Evolutionary conservation across 2,888 invertebrate genomes (phyloP), one percentile per base, ranked within the genome.

Genomic region (Papilio demoleus): DNA sequence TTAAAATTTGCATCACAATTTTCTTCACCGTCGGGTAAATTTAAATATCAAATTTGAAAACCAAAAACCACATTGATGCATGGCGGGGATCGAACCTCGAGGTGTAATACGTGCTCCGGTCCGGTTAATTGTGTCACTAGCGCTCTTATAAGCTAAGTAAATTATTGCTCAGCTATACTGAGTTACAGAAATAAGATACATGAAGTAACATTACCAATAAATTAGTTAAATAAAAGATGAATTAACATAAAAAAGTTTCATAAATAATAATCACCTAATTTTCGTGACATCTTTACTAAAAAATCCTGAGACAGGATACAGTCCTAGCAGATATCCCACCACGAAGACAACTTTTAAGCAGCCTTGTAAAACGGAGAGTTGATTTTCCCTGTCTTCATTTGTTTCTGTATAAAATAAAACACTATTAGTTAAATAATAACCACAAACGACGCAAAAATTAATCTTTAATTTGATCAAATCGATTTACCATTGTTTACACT

Each of bases 261-360:
- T 19, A 14, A 19, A 45, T 45, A 64, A 34, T n/a, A 4, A 5
- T 11, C 53, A 65, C 68, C 68, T 31, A 31, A 64, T 64, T 50
- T 64, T 65, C 19, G 14, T 22, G 11, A 61, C 22, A 17, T 69
- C 60, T 17, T 42, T 36, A 5, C 42, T 22, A 8, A 61, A 53
- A 45, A 60, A 27, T 61, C 60, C 60, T 36, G 42, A 34, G 17
- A 65, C 31, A 1, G 68, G 65, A 24, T 22, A 40, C 11, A 69
- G 22, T 19, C 68, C 68, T 1, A 69, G 42, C 17, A 14, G 17
- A 6, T 24, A 19, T 5, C 60, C 53, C 6, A 22, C 22, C 2
- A 60, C 4, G 5, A 34, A 69, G 8, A 65, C 27, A 8, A 53
- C 17, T 53, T 65, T 69, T 53, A 69, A 12, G 5, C 65, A 59